phyloP scores from a whole-genome alignment of 23 tunicate genomes.

The Styela clava region DNA sequence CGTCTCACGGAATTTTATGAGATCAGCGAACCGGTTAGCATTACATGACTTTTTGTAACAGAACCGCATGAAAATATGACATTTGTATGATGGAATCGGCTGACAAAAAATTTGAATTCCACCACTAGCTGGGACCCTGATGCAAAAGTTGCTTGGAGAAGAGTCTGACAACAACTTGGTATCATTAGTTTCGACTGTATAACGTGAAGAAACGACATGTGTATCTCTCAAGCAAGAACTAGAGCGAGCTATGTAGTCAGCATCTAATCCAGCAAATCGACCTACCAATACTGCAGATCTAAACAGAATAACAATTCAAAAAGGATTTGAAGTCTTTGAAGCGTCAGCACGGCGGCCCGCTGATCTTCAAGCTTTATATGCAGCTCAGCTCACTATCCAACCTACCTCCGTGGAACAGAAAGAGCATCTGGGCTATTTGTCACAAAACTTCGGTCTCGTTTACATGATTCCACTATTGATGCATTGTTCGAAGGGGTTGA shows the following conservation, averaged over 20 bases:
- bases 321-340: conserved; percentile 45
- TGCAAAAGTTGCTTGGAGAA: conserved; percentile 50
- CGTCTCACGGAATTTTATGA: too few species aligned
- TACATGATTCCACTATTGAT: too few species aligned
- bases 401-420: conserved; percentile 71
- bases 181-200: conserved; percentile 41
- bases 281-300: conserved; percentile 38
- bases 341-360: conserved; percentile 49
- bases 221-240: conserved; percentile 39
- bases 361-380: conserved; percentile 41
- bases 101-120: too few species aligned
- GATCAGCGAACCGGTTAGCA: too few species aligned
- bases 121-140: conserved; percentile 41
- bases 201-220: conserved; percentile 26
- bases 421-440: conserved; percentile 44
- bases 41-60: too few species aligned
- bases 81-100: too few species aligned
- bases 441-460: too few species aligned
- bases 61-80: too few species aligned
- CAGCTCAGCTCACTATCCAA: conserved; percentile 58
- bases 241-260: conserved; percentile 53
- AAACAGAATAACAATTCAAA: conserved; percentile 43
- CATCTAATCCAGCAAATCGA: conserved; percentile 35
- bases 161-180: conserved; percentile 34
- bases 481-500: too few species aligned